Conservation (phyloP, 2,113 vertebrate genomes). For the Varanus komodoensis region DNA sequence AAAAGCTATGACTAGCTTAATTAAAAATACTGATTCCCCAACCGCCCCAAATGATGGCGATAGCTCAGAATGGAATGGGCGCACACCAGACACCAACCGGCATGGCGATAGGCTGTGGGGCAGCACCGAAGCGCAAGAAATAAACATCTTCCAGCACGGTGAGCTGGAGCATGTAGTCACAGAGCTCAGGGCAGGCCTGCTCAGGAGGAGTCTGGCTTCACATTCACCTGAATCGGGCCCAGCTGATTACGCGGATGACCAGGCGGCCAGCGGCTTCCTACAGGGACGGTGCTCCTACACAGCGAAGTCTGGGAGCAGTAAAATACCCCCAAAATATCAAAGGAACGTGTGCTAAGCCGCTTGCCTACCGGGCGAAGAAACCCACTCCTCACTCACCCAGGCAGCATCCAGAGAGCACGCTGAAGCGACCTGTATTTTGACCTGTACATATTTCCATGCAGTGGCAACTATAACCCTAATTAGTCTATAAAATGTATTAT, state of each 20-base stretch:
- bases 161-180: too few relatives aligned
- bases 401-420: not conserved
- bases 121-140: too few relatives aligned
- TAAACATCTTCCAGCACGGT: too few relatives aligned
- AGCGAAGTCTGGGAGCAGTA: not conserved
- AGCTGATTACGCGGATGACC: not conserved
- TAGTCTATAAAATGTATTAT: not conserved
- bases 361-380: not conserved
- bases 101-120: too few relatives aligned
- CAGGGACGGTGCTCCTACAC: not conserved
- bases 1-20: too few relatives aligned
- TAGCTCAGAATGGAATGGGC: too few relatives aligned
- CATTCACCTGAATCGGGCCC: too few relatives aligned
- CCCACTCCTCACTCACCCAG: not conserved
- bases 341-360: not conserved
- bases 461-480: not conserved
- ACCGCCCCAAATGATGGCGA: too few relatives aligned
- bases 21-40: too few relatives aligned
- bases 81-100: too few relatives aligned
- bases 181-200: too few relatives aligned
- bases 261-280: not conserved
- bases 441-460: not conserved
- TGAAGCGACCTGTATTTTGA: not conserved
- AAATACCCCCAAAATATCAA: not conserved
- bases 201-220: too few relatives aligned